Evolutionary conservation across 1,140 invertebrate genomes (phyloP), one percentile per base, ranked within the genome.

Genomic region (Pararge aegeria): DNA sequence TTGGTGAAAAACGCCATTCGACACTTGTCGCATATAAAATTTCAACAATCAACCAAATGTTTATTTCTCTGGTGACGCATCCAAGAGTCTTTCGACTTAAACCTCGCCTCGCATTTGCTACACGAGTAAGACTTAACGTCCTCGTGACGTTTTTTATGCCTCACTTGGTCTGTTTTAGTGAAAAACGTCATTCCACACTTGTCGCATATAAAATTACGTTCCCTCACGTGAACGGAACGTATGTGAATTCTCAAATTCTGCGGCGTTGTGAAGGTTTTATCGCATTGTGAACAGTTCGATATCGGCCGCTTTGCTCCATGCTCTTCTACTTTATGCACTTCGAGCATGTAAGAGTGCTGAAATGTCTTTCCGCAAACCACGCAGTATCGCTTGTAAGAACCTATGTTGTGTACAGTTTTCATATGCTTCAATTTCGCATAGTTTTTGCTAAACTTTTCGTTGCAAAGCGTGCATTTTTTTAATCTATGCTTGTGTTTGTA

Each of bases 31-130:
- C 40, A 13, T 5, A 2, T 10, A 37, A 3, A 13, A 37, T 37
- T 16, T 54, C 13, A 46, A 30, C 53, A 19, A 55, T 29, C 5
- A 46, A 30, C 10, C 9, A 18, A 30, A 54, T 79, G 77, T 37
- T 71, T 66, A 16, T 66, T 44, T 27, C 65, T 71, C 9, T 68
- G 44, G 59, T 79, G 77, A 4, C 77, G 42, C 5, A 68, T 46
- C 61, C 67, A 68, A 0, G 74, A 77, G 29, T 79, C 74, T 54
- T 79, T 79, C 1, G 64, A 62, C 48, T 79, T 79, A 44, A 79
- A 77, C 10, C 54, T 65, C 0, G 57, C 51, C 3, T 70, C 72
- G 24, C 77, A 79, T 15, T 68, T 64, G 13, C 24, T 64, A 40
- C 77, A 79, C 0, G 63, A 46, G 19, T 73, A 76, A 9, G 62